A percentile compares a stretch with the other conserved stretches of the same genome.
Conservation (phyloP, 2,113 vertebrate species). For the Orthonyx spaldingii region DNA sequence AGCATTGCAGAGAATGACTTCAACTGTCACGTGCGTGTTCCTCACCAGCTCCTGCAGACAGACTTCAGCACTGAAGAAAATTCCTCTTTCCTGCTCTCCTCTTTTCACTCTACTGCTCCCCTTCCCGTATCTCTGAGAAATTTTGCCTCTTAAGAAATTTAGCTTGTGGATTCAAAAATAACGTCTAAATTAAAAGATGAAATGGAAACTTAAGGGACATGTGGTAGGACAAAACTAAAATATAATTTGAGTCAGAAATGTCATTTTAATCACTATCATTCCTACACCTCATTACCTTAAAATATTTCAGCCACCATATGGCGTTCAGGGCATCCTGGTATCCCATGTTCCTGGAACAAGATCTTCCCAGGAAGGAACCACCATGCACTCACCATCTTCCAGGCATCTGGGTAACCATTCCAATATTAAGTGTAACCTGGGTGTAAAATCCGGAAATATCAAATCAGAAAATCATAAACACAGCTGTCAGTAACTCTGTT, state of each 20-base stretch:
- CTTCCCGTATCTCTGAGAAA: neutral
- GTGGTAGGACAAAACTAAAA: neutral
- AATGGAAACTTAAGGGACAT: neutral
- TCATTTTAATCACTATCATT: neutral
- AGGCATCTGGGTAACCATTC: neutral
- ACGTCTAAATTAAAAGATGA: neutral
- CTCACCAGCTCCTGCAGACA: neutral
- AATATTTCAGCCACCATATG: neutral
- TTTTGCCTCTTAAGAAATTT: neutral
- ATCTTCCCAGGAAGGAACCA: neutral
- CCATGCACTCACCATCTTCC: neutral
- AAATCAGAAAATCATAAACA: neutral
- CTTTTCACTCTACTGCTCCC: neutral
- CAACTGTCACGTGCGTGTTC: fast-evolving
- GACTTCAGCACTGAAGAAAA: neutral
- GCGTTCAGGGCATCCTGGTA: neutral
- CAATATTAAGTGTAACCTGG: neutral
- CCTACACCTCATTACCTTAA: neutral
- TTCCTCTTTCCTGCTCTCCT: neutral
- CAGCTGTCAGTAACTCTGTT: neutral
- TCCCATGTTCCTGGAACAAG: neutral
- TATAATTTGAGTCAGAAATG: neutral
- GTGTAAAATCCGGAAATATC: neutral
- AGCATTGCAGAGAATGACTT: neutral
- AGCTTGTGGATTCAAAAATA: neutral